These are phyloP conservation scores for Xanthia icteritia DNA, from an alignment of 2,888 invertebrate genomes.

Conservation along the genomic window DNA sequence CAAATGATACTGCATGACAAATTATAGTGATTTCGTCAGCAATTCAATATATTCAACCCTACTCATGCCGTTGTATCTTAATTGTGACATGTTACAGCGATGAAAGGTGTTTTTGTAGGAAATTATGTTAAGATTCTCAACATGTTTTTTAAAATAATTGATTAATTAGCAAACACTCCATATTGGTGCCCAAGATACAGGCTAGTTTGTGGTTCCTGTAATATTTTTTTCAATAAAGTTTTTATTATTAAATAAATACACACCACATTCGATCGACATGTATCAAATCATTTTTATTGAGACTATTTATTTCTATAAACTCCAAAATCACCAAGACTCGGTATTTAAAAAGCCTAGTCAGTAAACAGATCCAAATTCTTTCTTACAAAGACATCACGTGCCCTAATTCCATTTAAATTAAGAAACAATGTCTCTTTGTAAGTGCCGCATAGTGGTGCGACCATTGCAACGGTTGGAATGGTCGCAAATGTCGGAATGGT, in stretches of 20 bases:
- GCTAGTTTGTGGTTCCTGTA: neutral
- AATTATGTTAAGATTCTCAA: neutral
- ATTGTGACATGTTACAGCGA: conserved; percentile 17
- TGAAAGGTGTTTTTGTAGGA: neutral
- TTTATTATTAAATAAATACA: neutral
- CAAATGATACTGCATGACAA: conserved; percentile 21
- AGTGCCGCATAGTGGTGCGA: conserved; percentile 24
- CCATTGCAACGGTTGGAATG: conserved; percentile 14
- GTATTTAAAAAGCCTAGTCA: neutral
- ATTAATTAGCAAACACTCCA: neutral
- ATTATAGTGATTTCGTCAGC: conserved; percentile 35
- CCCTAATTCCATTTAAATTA: conserved; percentile 42
- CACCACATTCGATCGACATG: neutral
- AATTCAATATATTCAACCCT: conserved; percentile 32
- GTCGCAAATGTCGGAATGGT: conserved; percentile 12
- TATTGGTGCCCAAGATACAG: neutral
- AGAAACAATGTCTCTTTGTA: conserved; percentile 45
- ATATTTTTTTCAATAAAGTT: neutral
- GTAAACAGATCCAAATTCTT: neutral
- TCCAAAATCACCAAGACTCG: neutral
- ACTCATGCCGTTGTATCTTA: conserved; percentile 13
- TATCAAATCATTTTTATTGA: neutral
- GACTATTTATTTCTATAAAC: neutral
- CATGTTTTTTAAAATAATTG: neutral
- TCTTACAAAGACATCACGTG: conserved; percentile 13